Base-by-base conservation (phyloP, 2,113 vertebrate genomes). In the Oncorhynchus tshawytscha region DNA sequence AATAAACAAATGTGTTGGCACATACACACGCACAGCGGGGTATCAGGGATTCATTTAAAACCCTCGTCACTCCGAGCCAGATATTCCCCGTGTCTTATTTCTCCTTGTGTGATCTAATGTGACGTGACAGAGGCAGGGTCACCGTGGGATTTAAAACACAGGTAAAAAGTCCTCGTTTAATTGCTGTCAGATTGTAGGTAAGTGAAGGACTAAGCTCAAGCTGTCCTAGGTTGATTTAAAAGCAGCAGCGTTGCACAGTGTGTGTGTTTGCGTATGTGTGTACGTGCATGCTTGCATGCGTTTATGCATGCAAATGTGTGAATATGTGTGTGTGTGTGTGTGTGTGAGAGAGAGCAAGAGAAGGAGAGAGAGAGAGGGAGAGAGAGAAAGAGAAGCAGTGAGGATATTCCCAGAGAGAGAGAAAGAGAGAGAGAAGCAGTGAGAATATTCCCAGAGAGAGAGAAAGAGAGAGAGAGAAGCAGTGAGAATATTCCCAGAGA, bases 51-150 rank as follows among this genome's bases (percentile, higher is more conserved):
- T 25, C 27, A 15, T 25, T 67, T 67, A 31, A 27, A 67, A 67
- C 54, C 49, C 62, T n/a, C 34, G 65, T 77, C 66, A 15, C 59
- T 70, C 74, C 62, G 2, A 15, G 71, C 65, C 67, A 64, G 48
- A 68, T 77, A 48, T 9, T 66, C 62, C 67, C 65, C 39, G 60
- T 62, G 72, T 29, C 76, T 67, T 49, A 24, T 76, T 62, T 67
- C 71, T 75, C 68, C 49, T 59, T 57, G 27, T 31, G 31, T 82
- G 39, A 39, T 78, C 51, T 71, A 87, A 90, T 86, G 73, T 51
- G 73, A 85, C 65, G 39, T 84, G 85, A 86, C 82, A 82, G 78
- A 81, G 81, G 62, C 45, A 74, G 78, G 80, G 85, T 85, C 86
- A 84, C 54, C 78, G 76, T 39, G 60, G 82, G 67, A 45, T 85